A percentile compares a stretch with the other conserved stretches of the same genome.
Evolutionary conservation across 1,140 invertebrate genomes (phyloP).

Genomic region (Drosophila rufa): DNA sequence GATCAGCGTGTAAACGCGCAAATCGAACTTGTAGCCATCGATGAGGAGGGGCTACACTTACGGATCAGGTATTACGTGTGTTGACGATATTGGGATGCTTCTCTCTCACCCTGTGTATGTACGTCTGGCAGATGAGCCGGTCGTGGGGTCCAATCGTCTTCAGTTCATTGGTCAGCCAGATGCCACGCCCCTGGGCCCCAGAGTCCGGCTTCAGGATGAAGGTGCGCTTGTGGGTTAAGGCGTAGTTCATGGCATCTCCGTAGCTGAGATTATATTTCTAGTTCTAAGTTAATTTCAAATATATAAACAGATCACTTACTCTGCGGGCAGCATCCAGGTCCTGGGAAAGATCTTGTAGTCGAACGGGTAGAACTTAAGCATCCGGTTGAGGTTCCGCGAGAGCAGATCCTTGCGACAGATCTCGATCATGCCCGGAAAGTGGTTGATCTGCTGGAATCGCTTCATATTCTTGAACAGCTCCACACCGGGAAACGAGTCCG

Average conservation of each 20-base stretch:
- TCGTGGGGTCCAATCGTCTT: constrained; percentile 92
- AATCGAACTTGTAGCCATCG: constrained; percentile 98
- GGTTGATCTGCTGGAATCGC: constrained; percentile 95
- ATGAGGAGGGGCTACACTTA: constrained; percentile 91
- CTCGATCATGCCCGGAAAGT: constrained; percentile 96
- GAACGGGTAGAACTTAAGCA: constrained; percentile 93
- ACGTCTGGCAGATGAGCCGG: constrained; percentile 94
- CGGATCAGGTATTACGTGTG: neutral
- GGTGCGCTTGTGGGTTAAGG: constrained; percentile 89
- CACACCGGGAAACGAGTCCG: constrained; percentile 92
- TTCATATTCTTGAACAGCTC: constrained; percentile 95
- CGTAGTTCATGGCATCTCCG: constrained; percentile 78
- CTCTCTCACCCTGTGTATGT: constrained; percentile 86
- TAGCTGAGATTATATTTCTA: constrained; percentile 44
- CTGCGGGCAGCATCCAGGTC: constrained; percentile 97
- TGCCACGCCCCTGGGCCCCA: constrained; percentile 94
- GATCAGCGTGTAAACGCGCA: constrained; percentile 96
- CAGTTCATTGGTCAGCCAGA: constrained; percentile 91
- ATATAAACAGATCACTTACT: constrained; percentile 87
- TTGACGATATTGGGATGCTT: neutral
- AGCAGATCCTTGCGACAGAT: constrained; percentile 95
- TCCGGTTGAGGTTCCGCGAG: constrained; percentile 93
- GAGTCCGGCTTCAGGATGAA: constrained; percentile 96
- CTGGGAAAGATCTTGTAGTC: constrained; percentile 97
- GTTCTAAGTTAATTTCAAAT: too few relatives aligned